phyloP scores from a whole-genome alignment of 2,888 invertebrate genomes.

The Palloptera scutellata region DNA sequence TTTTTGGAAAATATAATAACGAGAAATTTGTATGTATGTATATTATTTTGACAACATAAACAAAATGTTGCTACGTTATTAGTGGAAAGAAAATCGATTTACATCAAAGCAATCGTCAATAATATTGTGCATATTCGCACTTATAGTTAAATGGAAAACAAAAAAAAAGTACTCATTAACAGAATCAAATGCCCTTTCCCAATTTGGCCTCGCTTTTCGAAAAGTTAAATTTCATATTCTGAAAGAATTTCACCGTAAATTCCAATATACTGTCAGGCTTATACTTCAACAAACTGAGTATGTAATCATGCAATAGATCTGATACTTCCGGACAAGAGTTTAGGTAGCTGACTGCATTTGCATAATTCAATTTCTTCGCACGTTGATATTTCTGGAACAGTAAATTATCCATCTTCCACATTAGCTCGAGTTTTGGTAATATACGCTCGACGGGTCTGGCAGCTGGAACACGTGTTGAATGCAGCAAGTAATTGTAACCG shows the following conservation, averaged over 20 bases:
- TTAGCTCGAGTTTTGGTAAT: slow-evolving; percentile 51
- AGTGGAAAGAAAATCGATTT: background rate
- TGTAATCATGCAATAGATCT: slow-evolving; percentile 55
- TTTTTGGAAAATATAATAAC: background rate
- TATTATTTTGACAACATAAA: slow-evolving; percentile 41
- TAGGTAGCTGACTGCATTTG: slow-evolving; percentile 49
- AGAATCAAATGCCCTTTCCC: background rate
- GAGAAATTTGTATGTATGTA: background rate
- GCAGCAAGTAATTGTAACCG: slow-evolving; percentile 53
- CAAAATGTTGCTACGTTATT: slow-evolving; percentile 30
- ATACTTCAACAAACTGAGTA: slow-evolving; percentile 52
- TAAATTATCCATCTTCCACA: slow-evolving; percentile 50
- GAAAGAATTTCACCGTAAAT: slow-evolving; percentile 55
- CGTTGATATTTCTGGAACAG: slow-evolving; percentile 43
- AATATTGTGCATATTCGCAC: background rate
- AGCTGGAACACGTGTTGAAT: slow-evolving; percentile 47
- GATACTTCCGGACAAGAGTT: slow-evolving; percentile 49
- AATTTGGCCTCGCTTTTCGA: background rate
- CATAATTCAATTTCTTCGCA: slow-evolving; percentile 48
- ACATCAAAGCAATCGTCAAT: background rate
- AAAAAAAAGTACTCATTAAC: background rate
- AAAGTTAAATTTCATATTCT: slow-evolving; percentile 44
- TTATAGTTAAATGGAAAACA: background rate
- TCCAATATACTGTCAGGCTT: slow-evolving; percentile 55
- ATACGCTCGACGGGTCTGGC: slow-evolving; percentile 40